These are phyloP conservation scores for Paramormyrops hopkinsi DNA, from an alignment of 2,797 vertebrate genomes.

Conservation along the genomic window DNA sequence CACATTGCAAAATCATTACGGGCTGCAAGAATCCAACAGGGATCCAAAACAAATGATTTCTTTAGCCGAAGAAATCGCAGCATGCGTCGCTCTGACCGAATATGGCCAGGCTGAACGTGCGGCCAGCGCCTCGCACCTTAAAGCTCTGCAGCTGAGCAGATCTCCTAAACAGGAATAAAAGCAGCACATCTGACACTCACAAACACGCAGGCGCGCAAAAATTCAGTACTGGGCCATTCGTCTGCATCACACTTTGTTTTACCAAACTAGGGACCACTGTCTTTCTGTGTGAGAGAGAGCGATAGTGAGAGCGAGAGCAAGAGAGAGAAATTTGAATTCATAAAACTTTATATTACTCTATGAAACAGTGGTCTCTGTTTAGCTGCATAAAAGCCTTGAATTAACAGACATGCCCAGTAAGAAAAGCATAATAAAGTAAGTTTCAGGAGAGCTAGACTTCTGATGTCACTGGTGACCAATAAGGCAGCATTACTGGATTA, in stretches of 20 bases:
- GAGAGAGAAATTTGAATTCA: background rate
- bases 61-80: constrained; percentile 44
- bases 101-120: constrained; percentile 61
- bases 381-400: background rate
- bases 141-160: constrained; percentile 5
- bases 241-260: background rate
- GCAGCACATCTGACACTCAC: background rate
- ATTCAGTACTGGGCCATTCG: background rate
- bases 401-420: background rate
- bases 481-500: background rate
- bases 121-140: constrained; percentile 31
- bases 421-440: background rate
- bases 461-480: background rate
- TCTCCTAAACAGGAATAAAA: constrained; percentile 32
- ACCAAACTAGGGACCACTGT: constrained; percentile 20
- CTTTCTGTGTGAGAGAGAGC: background rate
- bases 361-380: background rate
- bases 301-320: background rate
- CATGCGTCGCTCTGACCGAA: constrained; percentile 64
- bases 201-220: background rate
- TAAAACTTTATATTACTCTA: background rate
- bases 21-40: constrained; percentile 34
- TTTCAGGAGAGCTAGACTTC: background rate
- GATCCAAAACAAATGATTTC: constrained; percentile 50
- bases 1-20: constrained; percentile 27